Evolutionary conservation across 2,797 vertebrate genomes (phyloP), one percentile per base, ranked within the genome.

Genomic region (Enteromius trimaculatus): DNA sequence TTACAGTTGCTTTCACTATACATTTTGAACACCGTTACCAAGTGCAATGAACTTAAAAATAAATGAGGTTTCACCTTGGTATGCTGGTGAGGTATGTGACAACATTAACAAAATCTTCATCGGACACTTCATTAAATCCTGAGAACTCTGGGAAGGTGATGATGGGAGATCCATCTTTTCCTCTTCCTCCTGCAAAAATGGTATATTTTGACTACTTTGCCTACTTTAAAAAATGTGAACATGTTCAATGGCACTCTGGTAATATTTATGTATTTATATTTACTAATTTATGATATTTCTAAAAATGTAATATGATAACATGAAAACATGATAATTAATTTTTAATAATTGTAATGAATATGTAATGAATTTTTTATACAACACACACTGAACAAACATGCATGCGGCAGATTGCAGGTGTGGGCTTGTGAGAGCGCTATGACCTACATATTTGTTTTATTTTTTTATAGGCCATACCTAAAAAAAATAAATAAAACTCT

Each of bases 1-100:
- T 16, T 11, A 37, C 34, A 55, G n/a, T 8, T 69, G 16, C 14
- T 21, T 69, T 42, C 26, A 55, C 34, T 39, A 42, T 8, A 49
- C 53, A 11, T 34, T 44, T 47, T 62, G 23, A 60, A 71, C 10
- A 58, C 17, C 11, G n/a, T 62, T 31, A 2, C 9, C 31, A 7
- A 39, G n/a, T 6, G 49, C 13, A 53, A n/a, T 39, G 44, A 69
- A 58, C 42, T 14, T 64, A 79, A 3, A 6, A 53, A 47, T 88
- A n/a, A 66, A 37, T 62, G 23, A 26, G 79, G 11, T n/a, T 0
- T 84, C 86, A 97, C 97, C 96, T 98, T 89, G 97, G 97, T 85
- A 99, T 96, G 89, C 97, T 98, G 86, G 97, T 98, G 92, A 98
- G 93, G 83, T 98, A 98, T 0, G 97, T 98, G 82, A 98, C 94